Percentiles rank a stretch among this genome's conserved stretches.
Conservation (phyloP, 2,113 vertebrate genomes). For the Nothocercus nigrocapillus region DNA sequence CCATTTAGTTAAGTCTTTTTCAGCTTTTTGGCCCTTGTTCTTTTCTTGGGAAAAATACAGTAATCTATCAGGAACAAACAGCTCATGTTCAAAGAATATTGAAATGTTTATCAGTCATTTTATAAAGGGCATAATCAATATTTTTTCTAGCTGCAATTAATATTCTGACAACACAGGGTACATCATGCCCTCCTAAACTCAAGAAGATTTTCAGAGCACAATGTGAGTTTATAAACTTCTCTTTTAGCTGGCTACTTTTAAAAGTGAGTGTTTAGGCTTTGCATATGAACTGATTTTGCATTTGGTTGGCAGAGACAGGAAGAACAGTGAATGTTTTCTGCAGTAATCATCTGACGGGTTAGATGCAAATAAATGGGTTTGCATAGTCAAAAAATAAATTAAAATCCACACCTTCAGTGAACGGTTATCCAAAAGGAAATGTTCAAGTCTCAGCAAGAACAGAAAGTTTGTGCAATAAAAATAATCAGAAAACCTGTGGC, state of each 20-base stretch:
- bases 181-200: constrained; percentile 8
- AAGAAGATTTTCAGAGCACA: not conserved
- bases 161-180: constrained; percentile 21
- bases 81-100: constrained; percentile 39
- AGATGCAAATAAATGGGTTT: not conserved
- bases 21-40: not conserved
- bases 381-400: not conserved
- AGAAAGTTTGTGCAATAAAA: not conserved
- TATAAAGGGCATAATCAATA: constrained; percentile 32
- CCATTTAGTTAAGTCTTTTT: not conserved
- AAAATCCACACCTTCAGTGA: not conserved
- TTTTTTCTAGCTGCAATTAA: constrained; percentile 48
- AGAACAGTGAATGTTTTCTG: not conserved
- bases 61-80: constrained; percentile 23
- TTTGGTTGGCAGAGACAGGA: not conserved
- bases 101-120: constrained; percentile 44
- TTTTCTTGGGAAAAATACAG: constrained; percentile 11
- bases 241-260: not conserved
- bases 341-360: not conserved
- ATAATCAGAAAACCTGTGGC: not conserved
- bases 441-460: not conserved
- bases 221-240: constrained; percentile 1
- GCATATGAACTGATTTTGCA: not conserved
- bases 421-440: not conserved
- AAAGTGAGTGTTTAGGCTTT: not conserved